Conservation (phyloP, 2,797 vertebrate genomes). For the Diglossa cyanea region DNA sequence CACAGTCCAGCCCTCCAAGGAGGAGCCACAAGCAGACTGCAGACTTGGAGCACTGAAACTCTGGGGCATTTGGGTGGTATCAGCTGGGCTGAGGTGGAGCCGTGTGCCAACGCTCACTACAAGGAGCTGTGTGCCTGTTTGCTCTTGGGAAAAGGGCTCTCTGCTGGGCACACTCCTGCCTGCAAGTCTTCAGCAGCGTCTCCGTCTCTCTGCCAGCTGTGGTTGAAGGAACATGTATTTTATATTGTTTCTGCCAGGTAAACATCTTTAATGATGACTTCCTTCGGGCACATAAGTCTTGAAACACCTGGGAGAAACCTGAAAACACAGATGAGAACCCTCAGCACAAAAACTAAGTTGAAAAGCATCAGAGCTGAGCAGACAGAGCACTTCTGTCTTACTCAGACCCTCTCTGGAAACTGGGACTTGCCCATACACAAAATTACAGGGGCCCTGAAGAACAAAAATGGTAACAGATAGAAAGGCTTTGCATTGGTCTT, state of each 20-base stretch:
- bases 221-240: background rate
- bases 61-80: background rate
- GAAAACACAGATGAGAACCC: background rate
- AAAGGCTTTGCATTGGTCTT: background rate
- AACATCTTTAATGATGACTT: background rate
- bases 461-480: background rate
- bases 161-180: background rate
- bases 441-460: background rate
- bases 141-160: background rate
- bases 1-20: background rate
- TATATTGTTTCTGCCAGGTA: background rate
- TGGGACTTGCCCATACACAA: background rate
- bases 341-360: background rate
- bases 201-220: background rate
- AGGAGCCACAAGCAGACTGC: background rate
- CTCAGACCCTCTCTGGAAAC: background rate
- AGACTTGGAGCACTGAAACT: background rate
- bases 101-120: rapidly evolving
- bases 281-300: background rate
- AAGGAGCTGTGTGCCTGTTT: background rate
- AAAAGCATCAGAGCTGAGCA: background rate
- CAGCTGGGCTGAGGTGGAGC: background rate
- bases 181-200: background rate
- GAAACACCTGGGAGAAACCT: background rate
- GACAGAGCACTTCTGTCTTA: background rate